Evolutionary conservation across 2,113 vertebrate genomes (phyloP).

Genomic region (Nematolebias whitei): DNA sequence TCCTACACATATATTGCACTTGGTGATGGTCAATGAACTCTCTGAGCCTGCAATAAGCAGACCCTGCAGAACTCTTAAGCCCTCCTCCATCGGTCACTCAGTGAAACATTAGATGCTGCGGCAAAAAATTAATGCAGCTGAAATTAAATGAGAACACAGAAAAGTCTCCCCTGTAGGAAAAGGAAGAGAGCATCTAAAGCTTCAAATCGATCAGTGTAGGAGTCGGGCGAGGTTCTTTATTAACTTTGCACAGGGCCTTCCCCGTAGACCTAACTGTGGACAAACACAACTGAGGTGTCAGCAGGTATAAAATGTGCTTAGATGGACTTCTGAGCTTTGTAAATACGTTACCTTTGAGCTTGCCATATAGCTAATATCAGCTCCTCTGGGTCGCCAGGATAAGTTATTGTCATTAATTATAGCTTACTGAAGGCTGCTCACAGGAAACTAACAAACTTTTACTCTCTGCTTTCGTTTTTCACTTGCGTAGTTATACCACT

Average conservation of each 20-base stretch:
- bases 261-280: conserved; percentile 48
- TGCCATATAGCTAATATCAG: conserved; percentile 53
- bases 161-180: conserved; percentile 51
- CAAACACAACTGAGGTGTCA: conserved; percentile 73
- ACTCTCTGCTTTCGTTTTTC: not conserved
- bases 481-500: not conserved
- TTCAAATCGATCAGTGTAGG: conserved; percentile 64
- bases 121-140: conserved; percentile 57
- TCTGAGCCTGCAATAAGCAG: conserved; percentile 44
- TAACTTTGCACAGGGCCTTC: conserved; percentile 69
- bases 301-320: conserved; percentile 72
- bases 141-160: conserved; percentile 68
- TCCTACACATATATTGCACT: conserved; percentile 14
- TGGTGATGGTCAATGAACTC: conserved; percentile 37
- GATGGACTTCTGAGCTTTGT: conserved; percentile 64
- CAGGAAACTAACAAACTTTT: conserved; percentile 40
- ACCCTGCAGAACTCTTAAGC: conserved; percentile 52
- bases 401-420: conserved; percentile 67
- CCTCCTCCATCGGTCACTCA: conserved; percentile 51
- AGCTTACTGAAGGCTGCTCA: conserved; percentile 29
- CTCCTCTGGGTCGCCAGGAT: conserved; percentile 41
- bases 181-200: conserved; percentile 51
- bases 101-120: conserved; percentile 64
- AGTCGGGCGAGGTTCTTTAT: conserved; percentile 66
- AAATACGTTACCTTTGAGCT: conserved; percentile 62